Base-by-base conservation (phyloP, 2,888 invertebrate species). In the Drosophila formosana region DNA sequence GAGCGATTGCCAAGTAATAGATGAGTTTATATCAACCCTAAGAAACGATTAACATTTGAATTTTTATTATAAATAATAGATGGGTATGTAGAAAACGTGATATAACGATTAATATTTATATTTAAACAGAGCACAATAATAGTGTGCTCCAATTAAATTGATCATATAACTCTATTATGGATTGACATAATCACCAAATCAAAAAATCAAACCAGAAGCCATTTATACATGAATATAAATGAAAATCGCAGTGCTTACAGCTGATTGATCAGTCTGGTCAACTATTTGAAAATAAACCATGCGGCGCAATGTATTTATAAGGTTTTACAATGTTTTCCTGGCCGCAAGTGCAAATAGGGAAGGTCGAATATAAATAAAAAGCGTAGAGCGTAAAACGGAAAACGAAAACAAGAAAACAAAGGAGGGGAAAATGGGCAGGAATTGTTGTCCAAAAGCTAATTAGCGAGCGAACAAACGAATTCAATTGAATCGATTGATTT, bases 401-500 rank as follows among this genome's bases (percentile, higher is more conserved):
- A 51, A 62, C 47, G 50, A 66, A 53, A 70, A 53, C 25, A 53
- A 57, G 47, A 61, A 61, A 28, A 68, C 58, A 50, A 52, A 67
- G 37, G 11, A 71, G 11, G 0, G 37, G 72, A 69, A 66, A 80
- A 79, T 61, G 66, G 34, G 8, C 3, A 13, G 13, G 56, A 64
- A 74, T 75, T 75, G 75, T 63, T 86, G 82, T 79, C 71, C 75
- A 87, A 87, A 88, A 88, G 90, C 85, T 90, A 88, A 88, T 88
- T 89, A 89, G 72, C 80, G 79, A 87, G 69, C 82, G 82, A 78
- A 87, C 78, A 89, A 82, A 76, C 87, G 49, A 75, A 72, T 71
- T 65, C 80, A 61, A 78, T 87, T 72, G 83, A 83, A 72, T 86
- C 84, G 89, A 88, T 89, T 87, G 83, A 85, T 89, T 85, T 88